These are phyloP conservation scores for Oceanodroma leucorhoa DNA, from an alignment of 2,797 vertebrate species.

Conservation along the genomic window DNA sequence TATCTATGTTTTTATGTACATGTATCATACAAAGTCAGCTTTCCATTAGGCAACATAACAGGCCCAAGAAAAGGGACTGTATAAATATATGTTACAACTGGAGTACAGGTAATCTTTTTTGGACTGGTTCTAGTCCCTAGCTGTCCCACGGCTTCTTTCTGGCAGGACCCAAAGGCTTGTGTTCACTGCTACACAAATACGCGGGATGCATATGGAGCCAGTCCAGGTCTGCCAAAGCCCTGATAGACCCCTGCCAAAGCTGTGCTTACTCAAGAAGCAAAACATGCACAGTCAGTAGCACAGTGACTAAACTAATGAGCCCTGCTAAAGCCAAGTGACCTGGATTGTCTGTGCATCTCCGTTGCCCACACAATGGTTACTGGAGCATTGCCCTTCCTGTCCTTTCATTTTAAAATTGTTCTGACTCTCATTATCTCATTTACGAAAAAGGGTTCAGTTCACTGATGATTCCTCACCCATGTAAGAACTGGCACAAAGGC, in stretches of 20 bases:
- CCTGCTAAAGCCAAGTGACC: neutral
- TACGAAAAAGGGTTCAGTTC: neutral
- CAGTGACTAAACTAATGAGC: neutral
- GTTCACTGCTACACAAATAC: neutral
- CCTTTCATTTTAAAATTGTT: neutral
- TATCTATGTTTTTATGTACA: neutral
- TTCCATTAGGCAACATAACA: neutral
- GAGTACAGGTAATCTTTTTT: neutral
- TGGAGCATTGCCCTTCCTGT: rapidly evolving
- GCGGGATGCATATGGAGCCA: neutral
- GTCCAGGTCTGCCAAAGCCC: neutral
- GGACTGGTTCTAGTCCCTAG: neutral
- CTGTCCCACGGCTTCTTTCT: neutral
- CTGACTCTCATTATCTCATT: neutral
- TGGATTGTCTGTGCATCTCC: neutral
- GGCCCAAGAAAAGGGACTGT: neutral
- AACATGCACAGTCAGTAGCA: neutral
- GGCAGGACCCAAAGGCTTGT: neutral
- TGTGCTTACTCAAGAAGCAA: neutral
- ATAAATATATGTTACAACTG: neutral
- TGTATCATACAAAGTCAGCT: neutral
- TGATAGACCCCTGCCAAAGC: neutral
- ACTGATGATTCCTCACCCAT: neutral
- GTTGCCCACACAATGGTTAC: neutral
- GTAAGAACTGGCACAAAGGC: neutral